Base-by-base conservation (phyloP, 2,797 vertebrate genomes). In the Synaphobranchus kaupii region DNA sequence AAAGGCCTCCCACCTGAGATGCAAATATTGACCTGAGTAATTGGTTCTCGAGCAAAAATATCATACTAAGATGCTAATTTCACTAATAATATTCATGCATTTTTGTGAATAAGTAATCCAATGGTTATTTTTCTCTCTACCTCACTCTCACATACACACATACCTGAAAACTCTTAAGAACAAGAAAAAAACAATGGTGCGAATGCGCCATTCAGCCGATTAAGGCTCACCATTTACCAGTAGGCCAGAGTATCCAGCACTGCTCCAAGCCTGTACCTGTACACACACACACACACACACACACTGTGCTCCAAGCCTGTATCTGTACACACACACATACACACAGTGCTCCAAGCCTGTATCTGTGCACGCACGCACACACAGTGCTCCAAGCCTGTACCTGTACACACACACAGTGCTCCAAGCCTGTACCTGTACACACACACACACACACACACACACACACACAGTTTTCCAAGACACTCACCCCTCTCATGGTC, bases 401-500 rank as follows among this genome's bases (percentile, higher is more conserved):
- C 6, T 8, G 9, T 1, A 8, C 0, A 8, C 63, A 8, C 63
- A 22, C 22, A n/a, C 63, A n/a, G 25, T n/a, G n/a, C n/a, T n/a
- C n/a, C n/a, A n/a, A n/a, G n/a, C n/a, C n/a, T n/a, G n/a, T n/a
- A n/a, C n/a, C n/a, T n/a, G 28, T 1, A 66, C 25, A 66, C 25
- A 66, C 22, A 34, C 7, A 12, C 28, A 20, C 12, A 31, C 71
- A 39, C 71, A n/a, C 44, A n/a, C 60, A 10, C 44, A 80, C 54
- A 82, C 60, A 39, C 50, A 4, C 44, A 2, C 15, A 3, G 68
- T 22, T 78, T 25, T 84, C 28, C n/a, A 6, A 84, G 92, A 34
- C 50, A 87, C 94, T 94, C 95, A 99, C 99, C 98, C 92, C 97
- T 95, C 92, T 97, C 97, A n/a, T 98, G 96, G 89, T 97, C 94